Base-by-base conservation (phyloP, 2,888 invertebrate genomes). In the Deroplatys truncata region DNA sequence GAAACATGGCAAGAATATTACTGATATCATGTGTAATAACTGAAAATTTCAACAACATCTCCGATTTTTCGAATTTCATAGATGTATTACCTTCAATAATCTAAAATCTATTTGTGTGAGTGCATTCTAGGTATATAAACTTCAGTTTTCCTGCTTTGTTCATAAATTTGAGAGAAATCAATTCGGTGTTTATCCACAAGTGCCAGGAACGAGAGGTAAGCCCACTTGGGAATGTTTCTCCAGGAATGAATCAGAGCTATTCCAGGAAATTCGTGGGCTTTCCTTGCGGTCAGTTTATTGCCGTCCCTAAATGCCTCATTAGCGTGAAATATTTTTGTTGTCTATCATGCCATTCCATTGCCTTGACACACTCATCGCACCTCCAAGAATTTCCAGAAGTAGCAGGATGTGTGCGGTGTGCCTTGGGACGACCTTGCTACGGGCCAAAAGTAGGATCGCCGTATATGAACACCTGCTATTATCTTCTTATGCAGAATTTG, bases 401-500 rank as follows among this genome's bases (percentile, higher is more conserved):
- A 20, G 56, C 56, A 72, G 56, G 56, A 72, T 72, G 56, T 49
- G 13, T 49, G 85, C 20, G 43, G 31, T 85, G 85, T 49, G 49
- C 85, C 85, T 86, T 86, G 85, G 28, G 20, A 35, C 49, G 85
- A 86, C 85, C 85, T 86, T 86, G 85, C 85, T 56, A 25, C n/a
- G 49, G 85, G 85, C 49, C n/a, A 49, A 9, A 72, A 72, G 56
- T 20, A 25, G 56, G 7, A 72, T 20, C 16, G 56, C 56, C 16
- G 16, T 49, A 15, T 2, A 49, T 13, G 56, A 56, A 56, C 56
- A 56, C 56, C 56, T 72, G 56, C 25, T 20, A 72, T 72, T 72
- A 72, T 16, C 56, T 72, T 72, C 25, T 72, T 72, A 72, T 72
- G 56, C 56, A 72, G 56, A 72, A 72, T 72, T 72, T 72, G 56